These are phyloP conservation scores for Urocynchramus pylzowi DNA, from an alignment of 2,113 vertebrate species.

Conservation along the genomic window DNA sequence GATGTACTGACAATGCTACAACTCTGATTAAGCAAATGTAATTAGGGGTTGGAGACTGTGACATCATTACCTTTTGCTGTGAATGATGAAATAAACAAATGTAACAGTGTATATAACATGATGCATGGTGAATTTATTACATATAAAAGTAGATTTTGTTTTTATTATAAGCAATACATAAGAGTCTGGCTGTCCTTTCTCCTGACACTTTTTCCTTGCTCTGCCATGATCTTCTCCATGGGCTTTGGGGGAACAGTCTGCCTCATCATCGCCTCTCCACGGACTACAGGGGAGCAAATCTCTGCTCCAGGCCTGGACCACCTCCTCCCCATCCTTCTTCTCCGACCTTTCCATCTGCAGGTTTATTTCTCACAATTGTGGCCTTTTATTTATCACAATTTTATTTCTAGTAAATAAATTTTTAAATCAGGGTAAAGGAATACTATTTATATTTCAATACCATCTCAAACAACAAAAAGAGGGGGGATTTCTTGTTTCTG, in stretches of 20 bases:
- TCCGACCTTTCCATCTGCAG: background rate
- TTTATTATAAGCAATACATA: background rate
- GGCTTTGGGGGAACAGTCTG: background rate
- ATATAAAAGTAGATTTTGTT: background rate
- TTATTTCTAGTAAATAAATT: background rate
- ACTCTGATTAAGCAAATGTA: background rate
- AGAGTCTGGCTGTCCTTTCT: background rate
- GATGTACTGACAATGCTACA: accelerated
- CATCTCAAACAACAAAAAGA: background rate
- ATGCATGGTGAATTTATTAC: background rate
- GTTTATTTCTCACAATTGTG: background rate
- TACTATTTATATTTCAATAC: background rate
- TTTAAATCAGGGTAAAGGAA: background rate
- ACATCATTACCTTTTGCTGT: background rate
- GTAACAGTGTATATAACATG: background rate
- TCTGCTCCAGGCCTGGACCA: background rate
- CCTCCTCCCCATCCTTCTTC: background rate
- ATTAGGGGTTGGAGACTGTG: accelerated
- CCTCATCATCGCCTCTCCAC: accelerated
- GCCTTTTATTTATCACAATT: background rate
- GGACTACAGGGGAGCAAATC: accelerated
- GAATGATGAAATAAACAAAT: background rate
- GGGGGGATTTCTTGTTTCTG: accelerated
- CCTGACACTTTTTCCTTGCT: background rate
- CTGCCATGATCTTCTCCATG: accelerated